phyloP scores from a whole-genome alignment of 2,113 vertebrate genomes.

The Passer domesticus region DNA sequence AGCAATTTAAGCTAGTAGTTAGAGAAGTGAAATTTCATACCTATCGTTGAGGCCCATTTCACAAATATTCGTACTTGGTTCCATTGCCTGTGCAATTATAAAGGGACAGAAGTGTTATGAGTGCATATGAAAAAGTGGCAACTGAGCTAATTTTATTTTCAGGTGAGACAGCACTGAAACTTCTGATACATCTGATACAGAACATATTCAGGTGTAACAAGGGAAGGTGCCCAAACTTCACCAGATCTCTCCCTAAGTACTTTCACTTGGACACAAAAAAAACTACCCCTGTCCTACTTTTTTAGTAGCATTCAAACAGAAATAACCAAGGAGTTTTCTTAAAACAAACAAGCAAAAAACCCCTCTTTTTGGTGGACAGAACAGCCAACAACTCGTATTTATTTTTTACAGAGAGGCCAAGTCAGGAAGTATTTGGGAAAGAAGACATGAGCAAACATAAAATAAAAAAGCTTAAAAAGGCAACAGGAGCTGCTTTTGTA shows the following conservation, averaged over 20 bases:
- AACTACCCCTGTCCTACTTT: neutral
- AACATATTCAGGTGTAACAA: neutral
- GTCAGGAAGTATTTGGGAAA: neutral
- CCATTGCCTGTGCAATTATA: slow-evolving; percentile 69
- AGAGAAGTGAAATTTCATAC: slow-evolving; percentile 46
- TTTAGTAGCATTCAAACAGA: neutral
- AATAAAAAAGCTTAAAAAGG: neutral
- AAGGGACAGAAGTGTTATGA: neutral
- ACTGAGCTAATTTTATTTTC: neutral
- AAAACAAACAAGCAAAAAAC: neutral
- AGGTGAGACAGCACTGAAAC: neutral
- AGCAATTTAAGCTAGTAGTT: neutral
- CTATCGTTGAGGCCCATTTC: slow-evolving; percentile 63
- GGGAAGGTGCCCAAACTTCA: neutral
- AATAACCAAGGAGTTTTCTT: neutral
- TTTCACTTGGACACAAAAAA: neutral
- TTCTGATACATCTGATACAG: neutral
- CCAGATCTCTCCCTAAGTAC: neutral
- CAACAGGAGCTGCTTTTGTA: neutral
- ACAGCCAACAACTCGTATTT: accelerated
- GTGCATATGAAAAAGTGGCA: neutral
- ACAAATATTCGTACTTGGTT: slow-evolving; percentile 47
- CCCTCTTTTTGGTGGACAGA: neutral
- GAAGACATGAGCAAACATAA: neutral
- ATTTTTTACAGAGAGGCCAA: neutral